Evolutionary conservation across 2,113 vertebrate species (phyloP).

Genomic region (Corythoichthys intestinalis): DNA sequence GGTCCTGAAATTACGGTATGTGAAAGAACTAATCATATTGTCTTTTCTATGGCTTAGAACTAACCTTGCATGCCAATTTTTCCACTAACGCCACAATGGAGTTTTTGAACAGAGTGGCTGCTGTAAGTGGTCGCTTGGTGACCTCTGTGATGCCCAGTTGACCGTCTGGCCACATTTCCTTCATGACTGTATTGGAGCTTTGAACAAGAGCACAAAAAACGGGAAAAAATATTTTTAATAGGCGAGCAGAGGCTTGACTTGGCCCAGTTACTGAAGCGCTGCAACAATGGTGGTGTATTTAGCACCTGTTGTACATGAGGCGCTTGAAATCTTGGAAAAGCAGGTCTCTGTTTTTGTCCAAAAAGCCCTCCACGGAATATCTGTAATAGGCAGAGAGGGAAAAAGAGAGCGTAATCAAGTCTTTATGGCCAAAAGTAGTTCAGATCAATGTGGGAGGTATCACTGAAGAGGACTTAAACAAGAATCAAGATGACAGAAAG

Average conservation of each 20-base stretch:
- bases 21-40: no score
- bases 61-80: slow-evolving; percentile 89
- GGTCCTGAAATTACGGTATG: no score
- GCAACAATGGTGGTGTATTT: neutral
- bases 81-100: slow-evolving; percentile 91
- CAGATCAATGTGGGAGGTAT: neutral
- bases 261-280: slow-evolving; percentile 28
- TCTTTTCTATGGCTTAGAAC: neutral
- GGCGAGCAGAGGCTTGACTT: slow-evolving; percentile 8
- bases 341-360: slow-evolving; percentile 92
- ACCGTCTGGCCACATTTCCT: slow-evolving; percentile 92
- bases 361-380: slow-evolving; percentile 88
- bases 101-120: slow-evolving; percentile 89
- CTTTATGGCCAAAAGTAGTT: slow-evolving; percentile 6
- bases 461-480: neutral
- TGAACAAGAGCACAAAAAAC: slow-evolving; percentile 1
- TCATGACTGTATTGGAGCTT: slow-evolving; percentile 79
- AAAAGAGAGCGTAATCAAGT: slow-evolving; percentile 4
- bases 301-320: slow-evolving; percentile 88
- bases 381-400: slow-evolving; percentile 57
- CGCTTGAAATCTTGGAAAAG: slow-evolving; percentile 96
- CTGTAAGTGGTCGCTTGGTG: slow-evolving; percentile 88
- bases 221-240: slow-evolving; percentile 7
- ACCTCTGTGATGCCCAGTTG: slow-evolving; percentile 90
- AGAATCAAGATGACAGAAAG: neutral